Evolutionary conservation across 1,140 invertebrate species (phyloP).

Genomic region (Cyrtorhinus lividipennis): DNA sequence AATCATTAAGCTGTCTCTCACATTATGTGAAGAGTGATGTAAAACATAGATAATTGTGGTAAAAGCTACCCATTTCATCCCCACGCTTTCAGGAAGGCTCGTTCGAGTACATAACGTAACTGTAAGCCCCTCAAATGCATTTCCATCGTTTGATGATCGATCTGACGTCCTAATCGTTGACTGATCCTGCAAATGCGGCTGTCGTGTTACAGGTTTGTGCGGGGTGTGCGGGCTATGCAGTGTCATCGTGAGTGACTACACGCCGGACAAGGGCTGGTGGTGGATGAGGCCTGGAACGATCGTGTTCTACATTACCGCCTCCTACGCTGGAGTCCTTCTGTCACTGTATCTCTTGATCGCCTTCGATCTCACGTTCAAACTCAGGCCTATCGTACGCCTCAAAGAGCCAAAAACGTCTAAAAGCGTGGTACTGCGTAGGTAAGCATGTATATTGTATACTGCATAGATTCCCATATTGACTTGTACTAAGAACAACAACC

Average conservation of each 20-base stretch:
- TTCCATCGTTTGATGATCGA: no score
- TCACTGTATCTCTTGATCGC: slow-evolving; percentile 38
- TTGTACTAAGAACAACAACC: no score
- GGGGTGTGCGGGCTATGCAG: slow-evolving; percentile 39
- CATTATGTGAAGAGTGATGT: no score
- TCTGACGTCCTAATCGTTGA: no score
- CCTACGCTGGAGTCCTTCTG: slow-evolving; percentile 36
- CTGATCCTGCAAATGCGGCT: no score
- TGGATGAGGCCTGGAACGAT: slow-evolving; percentile 39
- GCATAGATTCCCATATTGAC: neutral
- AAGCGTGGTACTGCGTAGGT: slow-evolving; percentile 18
- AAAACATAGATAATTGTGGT: no score
- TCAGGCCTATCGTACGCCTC: slow-evolving; percentile 3
- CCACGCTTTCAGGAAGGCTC: no score
- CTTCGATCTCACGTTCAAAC: slow-evolving; percentile 33
- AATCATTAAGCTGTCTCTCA: no score
- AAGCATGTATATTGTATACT: no score
- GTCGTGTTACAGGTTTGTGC: slow-evolving; percentile 33
- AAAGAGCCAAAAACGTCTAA: slow-evolving; percentile 10
- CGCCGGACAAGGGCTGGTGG: slow-evolving; percentile 37
- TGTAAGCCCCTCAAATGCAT: no score
- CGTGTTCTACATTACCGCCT: slow-evolving; percentile 40
- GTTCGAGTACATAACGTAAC: no score
- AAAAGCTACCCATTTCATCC: no score
- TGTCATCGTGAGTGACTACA: slow-evolving; percentile 39